phyloP scores from a whole-genome alignment of 2,113 vertebrate species.

The Brevimyrus niger region DNA sequence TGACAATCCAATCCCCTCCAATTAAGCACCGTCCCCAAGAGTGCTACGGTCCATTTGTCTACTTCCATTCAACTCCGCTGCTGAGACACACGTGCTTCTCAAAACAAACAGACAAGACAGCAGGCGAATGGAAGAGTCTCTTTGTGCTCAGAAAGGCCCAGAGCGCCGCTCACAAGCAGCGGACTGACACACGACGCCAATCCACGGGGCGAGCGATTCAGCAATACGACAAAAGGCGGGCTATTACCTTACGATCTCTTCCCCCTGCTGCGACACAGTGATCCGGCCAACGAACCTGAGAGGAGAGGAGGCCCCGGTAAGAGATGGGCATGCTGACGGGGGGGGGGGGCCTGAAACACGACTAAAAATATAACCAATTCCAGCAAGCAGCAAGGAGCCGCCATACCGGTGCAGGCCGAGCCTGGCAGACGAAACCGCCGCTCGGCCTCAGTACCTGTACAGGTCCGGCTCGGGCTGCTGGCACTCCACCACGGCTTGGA shows the following conservation, averaged over 20 bases:
- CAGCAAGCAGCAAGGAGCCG: neutral
- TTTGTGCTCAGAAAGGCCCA: neutral
- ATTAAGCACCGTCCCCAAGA: neutral
- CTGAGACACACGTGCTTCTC: neutral
- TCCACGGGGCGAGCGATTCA: neutral
- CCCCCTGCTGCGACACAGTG: slow-evolving; percentile 76
- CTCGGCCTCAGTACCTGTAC: slow-evolving; percentile 71
- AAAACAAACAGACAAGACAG: neutral
- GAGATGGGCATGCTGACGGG: neutral
- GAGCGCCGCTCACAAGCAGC: neutral
- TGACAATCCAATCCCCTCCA: neutral
- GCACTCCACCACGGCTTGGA: slow-evolving; percentile 88
- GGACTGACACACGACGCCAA: neutral
- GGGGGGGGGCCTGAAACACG: neutral
- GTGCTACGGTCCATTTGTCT: neutral
- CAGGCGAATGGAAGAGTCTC: neutral
- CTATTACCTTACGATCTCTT: slow-evolving; percentile 88
- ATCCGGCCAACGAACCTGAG: slow-evolving; percentile 89
- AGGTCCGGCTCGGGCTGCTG: slow-evolving; percentile 93
- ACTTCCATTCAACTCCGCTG: neutral
- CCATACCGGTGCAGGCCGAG: neutral
- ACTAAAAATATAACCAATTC: slow-evolving; percentile 10
- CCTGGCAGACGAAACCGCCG: neutral
- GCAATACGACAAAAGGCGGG: neutral
- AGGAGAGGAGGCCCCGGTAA: slow-evolving; percentile 26